Conservation (phyloP, 1,140 invertebrate species). For the Aphelinus certus region DNA sequence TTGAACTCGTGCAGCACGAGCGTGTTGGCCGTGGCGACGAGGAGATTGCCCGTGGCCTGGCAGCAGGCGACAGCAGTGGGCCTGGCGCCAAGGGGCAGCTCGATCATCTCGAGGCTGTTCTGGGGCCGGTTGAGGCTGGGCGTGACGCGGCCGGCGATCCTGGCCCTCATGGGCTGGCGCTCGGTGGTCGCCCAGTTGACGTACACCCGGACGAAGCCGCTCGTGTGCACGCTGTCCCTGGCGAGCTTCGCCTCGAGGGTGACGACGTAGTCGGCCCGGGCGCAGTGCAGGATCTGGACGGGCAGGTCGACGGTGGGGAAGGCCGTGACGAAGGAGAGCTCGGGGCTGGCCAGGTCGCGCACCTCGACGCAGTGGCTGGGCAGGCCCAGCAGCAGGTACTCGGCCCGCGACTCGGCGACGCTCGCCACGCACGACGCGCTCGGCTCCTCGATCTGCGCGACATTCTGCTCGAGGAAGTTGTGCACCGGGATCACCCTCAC, state of each 20-base stretch:
- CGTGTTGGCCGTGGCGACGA: conserved; percentile 67
- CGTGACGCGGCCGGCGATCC: conserved; percentile 76
- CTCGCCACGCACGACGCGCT: conserved; percentile 69
- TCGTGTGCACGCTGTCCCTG: conserved; percentile 64
- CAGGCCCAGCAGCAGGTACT: conserved; percentile 69
- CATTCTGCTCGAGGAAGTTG: conserved; percentile 74
- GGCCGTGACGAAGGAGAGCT: conserved; percentile 63
- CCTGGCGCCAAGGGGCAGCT: conserved; percentile 69
- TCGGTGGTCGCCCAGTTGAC: conserved; percentile 70
- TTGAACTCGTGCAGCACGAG: conserved; percentile 71
- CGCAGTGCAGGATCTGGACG: conserved; percentile 69
- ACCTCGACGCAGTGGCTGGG: conserved; percentile 73
- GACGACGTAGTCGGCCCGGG: conserved; percentile 71
- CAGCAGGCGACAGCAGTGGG: conserved; percentile 72
- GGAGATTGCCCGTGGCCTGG: conserved; percentile 71
- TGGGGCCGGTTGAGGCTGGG: conserved; percentile 70
- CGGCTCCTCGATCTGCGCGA: conserved; percentile 73
- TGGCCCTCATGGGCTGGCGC: conserved; percentile 73
- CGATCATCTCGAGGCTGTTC: conserved; percentile 74
- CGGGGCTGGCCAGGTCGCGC: conserved; percentile 64
- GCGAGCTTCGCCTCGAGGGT: conserved; percentile 72
- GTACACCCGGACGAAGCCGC: conserved; percentile 72
- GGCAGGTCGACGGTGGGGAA: conserved; percentile 76
- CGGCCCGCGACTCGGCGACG: conserved; percentile 51
- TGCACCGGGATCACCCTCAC: conserved; percentile 77